Percentiles rank a stretch among this genome's conserved stretches.
Evolutionary conservation across 2,888 invertebrate species (phyloP).

Genomic region (Chaitophorus viminalis): DNA sequence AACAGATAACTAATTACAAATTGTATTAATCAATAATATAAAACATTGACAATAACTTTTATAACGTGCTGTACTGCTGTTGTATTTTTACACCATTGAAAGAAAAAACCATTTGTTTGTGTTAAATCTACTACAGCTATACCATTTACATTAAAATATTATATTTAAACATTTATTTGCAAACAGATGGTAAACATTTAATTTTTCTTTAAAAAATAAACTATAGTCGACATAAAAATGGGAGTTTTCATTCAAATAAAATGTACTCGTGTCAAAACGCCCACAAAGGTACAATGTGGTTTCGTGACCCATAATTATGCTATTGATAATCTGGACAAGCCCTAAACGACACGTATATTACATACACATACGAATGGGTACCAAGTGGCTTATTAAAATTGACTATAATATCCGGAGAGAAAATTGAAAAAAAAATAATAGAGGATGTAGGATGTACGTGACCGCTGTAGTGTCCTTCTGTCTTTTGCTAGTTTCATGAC

Average conservation of each 20-base stretch:
- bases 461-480: constrained; percentile 29
- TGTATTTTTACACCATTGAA: neutral
- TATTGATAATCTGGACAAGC: constrained; percentile 43
- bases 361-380: neutral
- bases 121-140: neutral
- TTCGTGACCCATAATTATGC: constrained; percentile 50
- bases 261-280: constrained; percentile 52
- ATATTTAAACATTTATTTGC: constrained; percentile 14
- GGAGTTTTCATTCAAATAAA: constrained; percentile 41
- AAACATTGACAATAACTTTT: neutral
- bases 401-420: constrained; percentile 51
- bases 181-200: constrained; percentile 48
- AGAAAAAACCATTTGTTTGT: neutral
- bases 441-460: constrained; percentile 59
- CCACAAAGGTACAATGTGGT: constrained; percentile 47
- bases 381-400: constrained; percentile 47
- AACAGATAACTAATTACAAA: neutral
- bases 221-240: constrained; percentile 47
- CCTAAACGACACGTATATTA: constrained; percentile 1
- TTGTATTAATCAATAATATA: neutral
- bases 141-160: neutral
- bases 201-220: constrained; percentile 12
- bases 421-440: constrained; percentile 47
- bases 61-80: neutral
- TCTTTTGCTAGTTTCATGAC: constrained; percentile 46